Evolutionary conservation across 1,140 invertebrate species (phyloP).

Genomic region (Drosophila gunungcola): DNA sequence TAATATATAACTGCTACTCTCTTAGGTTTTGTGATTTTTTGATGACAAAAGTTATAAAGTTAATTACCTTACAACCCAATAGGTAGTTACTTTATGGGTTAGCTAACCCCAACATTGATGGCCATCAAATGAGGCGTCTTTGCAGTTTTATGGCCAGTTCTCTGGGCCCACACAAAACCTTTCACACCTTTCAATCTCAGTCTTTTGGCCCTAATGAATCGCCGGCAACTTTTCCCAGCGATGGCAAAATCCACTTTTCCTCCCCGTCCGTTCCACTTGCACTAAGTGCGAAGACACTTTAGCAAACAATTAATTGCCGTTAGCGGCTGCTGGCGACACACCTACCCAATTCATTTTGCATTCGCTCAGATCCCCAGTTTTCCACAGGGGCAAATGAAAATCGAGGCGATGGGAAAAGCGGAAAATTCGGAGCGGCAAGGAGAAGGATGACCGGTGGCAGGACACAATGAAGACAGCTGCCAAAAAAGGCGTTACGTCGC

Average conservation of each 20-base stretch:
- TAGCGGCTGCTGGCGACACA: slow-evolving; percentile 77
- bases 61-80: background rate
- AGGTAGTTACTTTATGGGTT: background rate
- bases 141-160: slow-evolving; percentile 24
- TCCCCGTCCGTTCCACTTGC: slow-evolving; percentile 24
- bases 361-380: slow-evolving; percentile 37
- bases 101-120: slow-evolving; percentile 11
- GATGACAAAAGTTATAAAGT: no score
- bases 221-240: slow-evolving; percentile 17
- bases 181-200: slow-evolving; percentile 49
- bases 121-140: slow-evolving; percentile 2
- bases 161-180: background rate
- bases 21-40: no score
- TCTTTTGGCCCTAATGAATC: slow-evolving; percentile 36
- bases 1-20: no score
- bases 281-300: slow-evolving; percentile 60
- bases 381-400: slow-evolving; percentile 21
- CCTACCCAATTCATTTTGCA: slow-evolving; percentile 77
- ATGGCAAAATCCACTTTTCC: slow-evolving; percentile 2
- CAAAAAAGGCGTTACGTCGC: slow-evolving; percentile 78
- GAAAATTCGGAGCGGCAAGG: background rate
- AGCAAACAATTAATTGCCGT: slow-evolving; percentile 76
- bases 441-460: background rate
- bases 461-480: slow-evolving; percentile 71
- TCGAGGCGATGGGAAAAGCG: slow-evolving; percentile 22